Conservation (phyloP, 2,113 vertebrate genomes). For the Numenius arquata region DNA sequence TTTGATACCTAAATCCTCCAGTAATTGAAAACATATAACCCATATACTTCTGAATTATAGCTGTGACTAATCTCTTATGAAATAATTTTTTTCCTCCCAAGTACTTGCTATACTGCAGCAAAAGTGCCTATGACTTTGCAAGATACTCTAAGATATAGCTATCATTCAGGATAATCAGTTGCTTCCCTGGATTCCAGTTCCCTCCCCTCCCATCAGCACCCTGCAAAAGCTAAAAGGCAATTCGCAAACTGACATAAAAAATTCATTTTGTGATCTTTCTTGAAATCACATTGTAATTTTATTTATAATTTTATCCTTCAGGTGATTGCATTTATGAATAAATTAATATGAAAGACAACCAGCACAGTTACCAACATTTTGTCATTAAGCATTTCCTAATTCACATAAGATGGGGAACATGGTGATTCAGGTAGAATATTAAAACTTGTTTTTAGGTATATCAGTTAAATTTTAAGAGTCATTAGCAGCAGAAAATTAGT, state of each 20-base stretch:
- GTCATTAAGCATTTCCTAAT: neutral
- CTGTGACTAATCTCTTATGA: slow-evolving; percentile 18
- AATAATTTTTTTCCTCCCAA: neutral
- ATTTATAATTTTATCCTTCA: neutral
- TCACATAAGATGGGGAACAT: neutral
- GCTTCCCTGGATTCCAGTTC: neutral
- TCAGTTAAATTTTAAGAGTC: neutral
- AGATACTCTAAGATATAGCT: neutral
- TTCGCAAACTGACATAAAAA: neutral
- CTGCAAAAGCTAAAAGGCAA: neutral
- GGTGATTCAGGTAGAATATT: neutral
- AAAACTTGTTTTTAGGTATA: neutral
- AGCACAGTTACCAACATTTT: neutral
- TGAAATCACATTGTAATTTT: neutral
- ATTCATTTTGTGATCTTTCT: neutral
- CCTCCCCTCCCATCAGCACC: neutral
- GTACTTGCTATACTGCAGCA: neutral
- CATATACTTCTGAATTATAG: slow-evolving; percentile 23
- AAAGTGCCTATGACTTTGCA: neutral
- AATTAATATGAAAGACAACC: neutral
- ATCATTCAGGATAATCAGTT: neutral
- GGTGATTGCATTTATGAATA: neutral
- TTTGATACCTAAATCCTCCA: slow-evolving; percentile 16
- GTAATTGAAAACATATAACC: slow-evolving; percentile 53
- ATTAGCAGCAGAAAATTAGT: neutral